A percentile compares a stretch with the other conserved stretches of the same genome.
Conservation (phyloP, 2,888 invertebrate genomes). For the Macrosiphum euphorbiae region DNA sequence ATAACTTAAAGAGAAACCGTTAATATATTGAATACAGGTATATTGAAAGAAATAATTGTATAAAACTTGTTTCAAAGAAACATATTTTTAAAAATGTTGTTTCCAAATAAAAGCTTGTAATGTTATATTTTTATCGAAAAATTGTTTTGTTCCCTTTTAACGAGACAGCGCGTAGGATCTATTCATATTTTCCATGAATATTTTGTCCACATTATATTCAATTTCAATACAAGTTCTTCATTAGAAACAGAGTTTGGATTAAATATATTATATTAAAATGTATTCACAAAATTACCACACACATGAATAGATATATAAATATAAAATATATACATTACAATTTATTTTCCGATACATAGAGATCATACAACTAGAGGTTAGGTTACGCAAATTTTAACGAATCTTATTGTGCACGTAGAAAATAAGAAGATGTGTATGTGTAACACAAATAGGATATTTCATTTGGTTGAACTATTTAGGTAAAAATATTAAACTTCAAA, state of each 20-base stretch:
- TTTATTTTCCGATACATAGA: background rate
- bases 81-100: constrained; percentile 19
- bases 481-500: background rate
- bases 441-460: background rate
- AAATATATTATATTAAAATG: constrained; percentile 14
- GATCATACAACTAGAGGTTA: background rate
- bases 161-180: constrained; percentile 36
- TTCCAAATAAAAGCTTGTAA: constrained; percentile 20
- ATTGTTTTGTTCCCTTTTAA: constrained; percentile 42
- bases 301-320: background rate
- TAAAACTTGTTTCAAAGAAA: constrained; percentile 2
- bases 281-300: constrained; percentile 25
- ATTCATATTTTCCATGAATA: constrained; percentile 43
- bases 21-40: constrained; percentile 10
- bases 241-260: constrained; percentile 30
- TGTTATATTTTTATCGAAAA: constrained; percentile 47
- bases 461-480: background rate
- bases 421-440: background rate
- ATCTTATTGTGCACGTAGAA: background rate
- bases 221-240: constrained; percentile 45
- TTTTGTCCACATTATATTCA: constrained; percentile 24
- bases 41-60: constrained; percentile 2
- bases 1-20: background rate
- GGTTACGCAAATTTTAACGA: background rate
- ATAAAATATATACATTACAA: background rate